Evolutionary conservation across 2,113 vertebrate species (phyloP).

Genomic region (Clarias magur): DNA sequence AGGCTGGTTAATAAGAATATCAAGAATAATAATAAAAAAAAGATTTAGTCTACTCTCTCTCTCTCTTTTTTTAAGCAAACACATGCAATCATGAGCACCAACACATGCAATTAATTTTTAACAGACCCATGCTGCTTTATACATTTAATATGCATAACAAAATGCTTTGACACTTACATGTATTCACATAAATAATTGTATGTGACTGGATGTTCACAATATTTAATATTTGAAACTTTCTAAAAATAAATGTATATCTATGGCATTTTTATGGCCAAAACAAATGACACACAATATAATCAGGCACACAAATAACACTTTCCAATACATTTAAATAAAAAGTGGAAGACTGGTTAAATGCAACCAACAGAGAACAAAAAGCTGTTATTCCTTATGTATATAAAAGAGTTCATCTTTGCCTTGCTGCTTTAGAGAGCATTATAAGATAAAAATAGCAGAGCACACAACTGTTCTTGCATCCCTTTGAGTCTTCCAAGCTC

Average conservation of each 20-base stretch:
- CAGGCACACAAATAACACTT: neutral
- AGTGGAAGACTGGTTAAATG: neutral
- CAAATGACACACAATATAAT: neutral
- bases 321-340: neutral
- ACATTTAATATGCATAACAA: neutral
- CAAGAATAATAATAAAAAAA: constrained; percentile 62
- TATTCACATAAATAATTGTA: neutral
- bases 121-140: constrained; percentile 30
- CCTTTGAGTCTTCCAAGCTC: constrained; percentile 37
- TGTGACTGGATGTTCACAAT: neutral
- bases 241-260: neutral
- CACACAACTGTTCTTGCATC: constrained; percentile 11
- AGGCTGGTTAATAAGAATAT: constrained; percentile 74
- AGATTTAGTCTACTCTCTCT: constrained; percentile 79
- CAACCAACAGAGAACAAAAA: neutral
- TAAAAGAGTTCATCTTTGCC: neutral
- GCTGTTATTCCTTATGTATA: neutral
- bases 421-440: neutral
- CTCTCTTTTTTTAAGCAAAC: constrained; percentile 75
- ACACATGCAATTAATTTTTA: constrained; percentile 62
- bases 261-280: too few species aligned
- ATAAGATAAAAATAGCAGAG: constrained; percentile 5
- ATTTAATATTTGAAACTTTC: neutral
- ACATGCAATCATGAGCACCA: constrained; percentile 85
- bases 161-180: neutral